A percentile compares a stretch with the other conserved stretches of the same genome.
phyloP scores from a whole-genome alignment of 2,113 vertebrate genomes.

The Melanerpes aurifrons region DNA sequence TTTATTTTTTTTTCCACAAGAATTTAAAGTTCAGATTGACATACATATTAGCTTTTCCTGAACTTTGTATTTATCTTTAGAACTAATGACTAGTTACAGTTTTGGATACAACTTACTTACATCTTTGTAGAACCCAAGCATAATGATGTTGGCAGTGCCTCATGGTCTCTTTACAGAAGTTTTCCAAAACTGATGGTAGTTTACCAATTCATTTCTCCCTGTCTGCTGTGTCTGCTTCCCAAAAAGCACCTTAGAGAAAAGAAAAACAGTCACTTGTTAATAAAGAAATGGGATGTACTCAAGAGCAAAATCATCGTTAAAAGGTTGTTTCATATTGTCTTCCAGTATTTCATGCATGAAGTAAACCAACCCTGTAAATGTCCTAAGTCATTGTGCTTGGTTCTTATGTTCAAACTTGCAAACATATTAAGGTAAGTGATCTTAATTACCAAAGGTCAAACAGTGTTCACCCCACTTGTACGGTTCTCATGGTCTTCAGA shows the following conservation, averaged over 20 bases:
- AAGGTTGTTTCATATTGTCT: conserved; percentile 18
- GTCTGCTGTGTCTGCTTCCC: not conserved
- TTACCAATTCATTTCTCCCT: not conserved
- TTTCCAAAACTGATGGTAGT: not conserved
- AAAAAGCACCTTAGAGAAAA: not conserved
- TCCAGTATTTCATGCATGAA: conserved; percentile 57
- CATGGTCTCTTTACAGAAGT: not conserved
- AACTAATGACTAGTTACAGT: not conserved
- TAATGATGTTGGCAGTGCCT: not conserved
- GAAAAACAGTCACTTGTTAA: not conserved
- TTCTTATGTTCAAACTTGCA: conserved; percentile 54
- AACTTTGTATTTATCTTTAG: conserved; percentile 29
- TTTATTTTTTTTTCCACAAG: conserved; percentile 53
- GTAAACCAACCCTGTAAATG: conserved; percentile 25
- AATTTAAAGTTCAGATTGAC: conserved; percentile 55
- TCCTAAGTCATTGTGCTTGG: conserved; percentile 18
- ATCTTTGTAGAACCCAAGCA: not conserved
- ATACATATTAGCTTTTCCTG: conserved; percentile 38
- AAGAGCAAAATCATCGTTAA: not conserved
- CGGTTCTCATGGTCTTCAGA: conserved; percentile 34
- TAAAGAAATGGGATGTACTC: not conserved
- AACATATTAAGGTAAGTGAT: conserved; percentile 69
- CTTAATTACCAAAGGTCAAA: conserved; percentile 70
- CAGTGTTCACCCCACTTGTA: conserved; percentile 37
- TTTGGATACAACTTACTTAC: not conserved